These are phyloP conservation scores for Aspidiotus rigidus DNA, from an alignment of 2,888 invertebrate genomes.

Conservation along the genomic window DNA sequence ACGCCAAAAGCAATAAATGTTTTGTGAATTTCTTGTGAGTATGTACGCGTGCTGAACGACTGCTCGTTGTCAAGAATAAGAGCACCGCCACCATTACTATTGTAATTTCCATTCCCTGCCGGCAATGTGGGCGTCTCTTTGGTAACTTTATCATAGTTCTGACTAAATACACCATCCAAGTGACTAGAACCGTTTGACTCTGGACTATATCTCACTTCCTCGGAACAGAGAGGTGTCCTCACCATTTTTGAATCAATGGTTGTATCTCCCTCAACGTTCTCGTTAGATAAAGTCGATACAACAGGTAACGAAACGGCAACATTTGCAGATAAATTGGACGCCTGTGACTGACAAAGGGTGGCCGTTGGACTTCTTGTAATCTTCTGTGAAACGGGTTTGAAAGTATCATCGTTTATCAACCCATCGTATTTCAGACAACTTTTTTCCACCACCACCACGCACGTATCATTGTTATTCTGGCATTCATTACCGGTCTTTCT, in stretches of 20 bases:
- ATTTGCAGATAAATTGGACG: neutral
- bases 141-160: constrained; percentile 27
- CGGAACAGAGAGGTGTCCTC: neutral
- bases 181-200: constrained; percentile 29
- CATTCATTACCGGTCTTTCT: neutral
- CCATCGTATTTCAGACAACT: constrained; percentile 8
- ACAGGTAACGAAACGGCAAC: neutral
- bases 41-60: constrained; percentile 63
- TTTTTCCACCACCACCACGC: constrained; percentile 18
- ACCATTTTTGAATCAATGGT: neutral
- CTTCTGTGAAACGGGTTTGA: neutral
- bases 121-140: constrained; percentile 5
- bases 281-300: neutral
- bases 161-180: constrained; percentile 13
- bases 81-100: too few relatives aligned
- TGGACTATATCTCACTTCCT: neutral
- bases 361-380: neutral
- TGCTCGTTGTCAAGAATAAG: constrained; percentile 40
- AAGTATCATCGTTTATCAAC: neutral
- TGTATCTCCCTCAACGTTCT: neutral
- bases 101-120: too few relatives aligned
- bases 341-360: neutral
- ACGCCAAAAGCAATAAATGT: constrained; percentile 59
- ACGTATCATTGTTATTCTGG: constrained; percentile 21
- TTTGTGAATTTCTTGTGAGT: constrained; percentile 78